Evolutionary conservation across 2,113 vertebrate genomes (phyloP).

Genomic region (Pedionomus torquatus): DNA sequence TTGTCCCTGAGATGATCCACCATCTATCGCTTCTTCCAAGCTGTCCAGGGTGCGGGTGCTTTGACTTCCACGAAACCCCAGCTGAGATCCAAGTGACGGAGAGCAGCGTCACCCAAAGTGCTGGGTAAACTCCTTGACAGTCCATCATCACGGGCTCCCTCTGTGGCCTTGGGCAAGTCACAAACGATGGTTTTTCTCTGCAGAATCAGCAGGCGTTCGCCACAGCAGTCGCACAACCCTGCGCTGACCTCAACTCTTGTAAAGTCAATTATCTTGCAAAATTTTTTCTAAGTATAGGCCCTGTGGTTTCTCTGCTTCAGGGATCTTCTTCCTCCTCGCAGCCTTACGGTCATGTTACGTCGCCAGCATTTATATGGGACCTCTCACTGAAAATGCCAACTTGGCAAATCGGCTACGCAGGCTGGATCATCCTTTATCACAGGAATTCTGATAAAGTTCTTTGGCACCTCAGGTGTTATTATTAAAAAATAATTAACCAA

Average conservation of each 20-base stretch:
- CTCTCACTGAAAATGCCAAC: background rate
- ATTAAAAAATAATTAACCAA: background rate
- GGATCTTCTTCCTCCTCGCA: background rate
- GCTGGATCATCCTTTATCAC: background rate
- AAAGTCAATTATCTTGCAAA: background rate
- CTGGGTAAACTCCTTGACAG: background rate
- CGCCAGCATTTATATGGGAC: background rate
- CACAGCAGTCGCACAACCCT: background rate
- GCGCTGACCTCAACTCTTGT: background rate
- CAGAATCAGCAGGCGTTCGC: background rate
- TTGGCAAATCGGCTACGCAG: background rate
- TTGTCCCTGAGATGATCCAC: background rate
- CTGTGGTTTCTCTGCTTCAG: background rate
- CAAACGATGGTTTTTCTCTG: background rate
- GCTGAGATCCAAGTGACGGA: background rate
- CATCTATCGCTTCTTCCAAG: background rate
- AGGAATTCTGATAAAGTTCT: background rate
- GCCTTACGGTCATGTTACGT: background rate
- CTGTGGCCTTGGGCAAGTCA: background rate
- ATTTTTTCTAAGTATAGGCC: background rate
- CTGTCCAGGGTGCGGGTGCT: background rate
- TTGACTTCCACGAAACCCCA: background rate
- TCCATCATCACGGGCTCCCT: background rate
- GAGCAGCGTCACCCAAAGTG: background rate
- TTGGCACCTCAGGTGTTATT: background rate